Conservation (phyloP, 2,888 invertebrate genomes). For the Apeira syringaria region DNA sequence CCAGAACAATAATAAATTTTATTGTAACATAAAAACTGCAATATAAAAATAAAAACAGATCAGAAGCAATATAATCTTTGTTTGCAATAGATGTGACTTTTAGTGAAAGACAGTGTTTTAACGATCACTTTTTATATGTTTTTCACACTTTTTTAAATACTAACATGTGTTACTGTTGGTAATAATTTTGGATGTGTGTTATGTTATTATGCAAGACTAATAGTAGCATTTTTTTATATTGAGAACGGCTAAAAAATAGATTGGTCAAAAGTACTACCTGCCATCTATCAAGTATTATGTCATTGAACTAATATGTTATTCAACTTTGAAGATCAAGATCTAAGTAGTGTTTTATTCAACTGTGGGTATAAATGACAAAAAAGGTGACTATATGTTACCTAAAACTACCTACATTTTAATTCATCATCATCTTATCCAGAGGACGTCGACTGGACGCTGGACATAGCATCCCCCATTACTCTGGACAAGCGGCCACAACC, state of each 20-base stretch:
- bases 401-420: too few species aligned
- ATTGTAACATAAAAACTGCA: slow-evolving; percentile 37
- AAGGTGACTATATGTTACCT: too few species aligned
- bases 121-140: slow-evolving; percentile 63
- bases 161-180: slow-evolving; percentile 58
- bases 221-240: slow-evolving; percentile 66
- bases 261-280: too few species aligned
- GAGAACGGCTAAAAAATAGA: neutral
- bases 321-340: too few species aligned
- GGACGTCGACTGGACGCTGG: too few species aligned
- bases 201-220: slow-evolving; percentile 68
- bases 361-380: too few species aligned
- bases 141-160: slow-evolving; percentile 67
- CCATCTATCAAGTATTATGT: too few species aligned
- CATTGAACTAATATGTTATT: too few species aligned
- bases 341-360: too few species aligned
- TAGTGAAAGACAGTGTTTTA: slow-evolving; percentile 68
- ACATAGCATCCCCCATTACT: too few species aligned
- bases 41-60: slow-evolving; percentile 36
- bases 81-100: slow-evolving; percentile 64
- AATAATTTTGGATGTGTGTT: slow-evolving; percentile 58
- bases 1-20: slow-evolving; percentile 49
- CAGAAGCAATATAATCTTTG: slow-evolving; percentile 38
- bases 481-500: too few species aligned
- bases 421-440: too few species aligned